A percentile compares a stretch with the other conserved stretches of the same genome.
phyloP scores from a whole-genome alignment of 2,113 vertebrate genomes.

The Callionymus lyra region DNA sequence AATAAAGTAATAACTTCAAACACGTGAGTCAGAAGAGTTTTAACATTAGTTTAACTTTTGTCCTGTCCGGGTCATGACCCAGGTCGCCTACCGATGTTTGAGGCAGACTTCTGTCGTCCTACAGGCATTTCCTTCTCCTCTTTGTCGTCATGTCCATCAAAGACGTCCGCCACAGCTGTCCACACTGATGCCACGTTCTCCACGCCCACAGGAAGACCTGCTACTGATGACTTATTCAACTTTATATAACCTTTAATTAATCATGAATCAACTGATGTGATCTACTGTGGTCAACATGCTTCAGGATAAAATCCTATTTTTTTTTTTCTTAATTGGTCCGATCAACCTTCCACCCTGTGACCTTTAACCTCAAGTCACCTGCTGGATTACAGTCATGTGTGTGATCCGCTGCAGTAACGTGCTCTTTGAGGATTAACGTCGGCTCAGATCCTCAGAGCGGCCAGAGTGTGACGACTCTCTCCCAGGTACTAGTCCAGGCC shows the following conservation, averaged over 20 bases:
- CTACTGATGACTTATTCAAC: slow-evolving; percentile 16
- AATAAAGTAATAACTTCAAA: too few relatives aligned
- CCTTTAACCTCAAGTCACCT: background rate
- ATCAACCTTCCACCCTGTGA: background rate
- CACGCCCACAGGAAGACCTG: slow-evolving; percentile 42
- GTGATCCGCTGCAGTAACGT: background rate
- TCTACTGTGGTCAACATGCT: background rate
- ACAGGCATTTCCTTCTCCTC: slow-evolving; percentile 52
- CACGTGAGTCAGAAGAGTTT: too few relatives aligned
- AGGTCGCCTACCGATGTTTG: slow-evolving; percentile 40
- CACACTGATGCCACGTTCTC: slow-evolving; percentile 40
- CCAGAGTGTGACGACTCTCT: too few relatives aligned
- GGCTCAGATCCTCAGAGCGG: too few relatives aligned
- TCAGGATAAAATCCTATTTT: background rate
- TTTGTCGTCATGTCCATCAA: slow-evolving; percentile 49
- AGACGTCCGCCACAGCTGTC: slow-evolving; percentile 49
- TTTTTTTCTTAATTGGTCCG: too few relatives aligned
- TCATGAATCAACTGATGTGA: background rate
- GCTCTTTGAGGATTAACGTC: slow-evolving; percentile 1
- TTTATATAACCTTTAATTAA: background rate
- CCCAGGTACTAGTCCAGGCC: too few relatives aligned
- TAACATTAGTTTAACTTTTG: too few relatives aligned
- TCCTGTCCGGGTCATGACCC: slow-evolving; percentile 42
- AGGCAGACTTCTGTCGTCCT: slow-evolving; percentile 59
- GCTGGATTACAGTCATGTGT: too few relatives aligned